These are phyloP conservation scores for Drepana arcuata DNA, from an alignment of 1,140 invertebrate species.

Conservation along the genomic window DNA sequence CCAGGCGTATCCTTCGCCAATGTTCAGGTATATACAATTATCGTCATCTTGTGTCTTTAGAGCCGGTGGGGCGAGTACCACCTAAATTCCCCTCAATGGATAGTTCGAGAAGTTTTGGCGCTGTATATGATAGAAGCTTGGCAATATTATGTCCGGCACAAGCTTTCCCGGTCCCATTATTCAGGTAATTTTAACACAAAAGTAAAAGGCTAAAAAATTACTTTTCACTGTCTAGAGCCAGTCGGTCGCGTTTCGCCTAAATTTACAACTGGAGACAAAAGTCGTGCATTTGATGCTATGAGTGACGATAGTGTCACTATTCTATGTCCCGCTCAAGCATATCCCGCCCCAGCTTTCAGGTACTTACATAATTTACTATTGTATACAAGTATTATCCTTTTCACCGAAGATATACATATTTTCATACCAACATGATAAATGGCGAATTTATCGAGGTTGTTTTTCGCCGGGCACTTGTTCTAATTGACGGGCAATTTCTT, in stretches of 20 bases:
- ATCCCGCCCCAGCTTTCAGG: constrained; percentile 81
- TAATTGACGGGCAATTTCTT: too few species aligned
- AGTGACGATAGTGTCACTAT: constrained; percentile 73
- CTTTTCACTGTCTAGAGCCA: constrained; percentile 75
- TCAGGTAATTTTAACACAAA: constrained; percentile 72
- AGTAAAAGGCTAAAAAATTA: not conserved
- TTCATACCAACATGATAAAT: too few species aligned
- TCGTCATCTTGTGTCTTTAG: constrained; percentile 66
- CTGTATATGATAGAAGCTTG: constrained; percentile 72
- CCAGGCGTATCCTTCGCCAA: constrained; percentile 75
- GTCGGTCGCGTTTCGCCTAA: constrained; percentile 83
- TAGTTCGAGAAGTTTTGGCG: constrained; percentile 78
- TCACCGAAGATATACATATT: too few species aligned
- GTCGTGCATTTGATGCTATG: constrained; percentile 74
- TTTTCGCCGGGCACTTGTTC: too few species aligned
- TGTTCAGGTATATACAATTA: constrained; percentile 57
- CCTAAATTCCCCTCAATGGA: constrained; percentile 77
- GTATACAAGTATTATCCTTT: constrained; percentile 25
- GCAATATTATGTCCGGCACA: constrained; percentile 77
- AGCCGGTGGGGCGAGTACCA: constrained; percentile 80
- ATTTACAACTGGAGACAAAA: constrained; percentile 80
- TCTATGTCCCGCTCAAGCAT: constrained; percentile 80
- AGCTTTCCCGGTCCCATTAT: constrained; percentile 77
- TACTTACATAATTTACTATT: too few species aligned
- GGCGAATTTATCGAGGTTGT: too few species aligned